A percentile compares a stretch with the other conserved stretches of the same genome.
Conservation (phyloP, 1,140 invertebrate species). For the Akabosia matsudoensis region DNA sequence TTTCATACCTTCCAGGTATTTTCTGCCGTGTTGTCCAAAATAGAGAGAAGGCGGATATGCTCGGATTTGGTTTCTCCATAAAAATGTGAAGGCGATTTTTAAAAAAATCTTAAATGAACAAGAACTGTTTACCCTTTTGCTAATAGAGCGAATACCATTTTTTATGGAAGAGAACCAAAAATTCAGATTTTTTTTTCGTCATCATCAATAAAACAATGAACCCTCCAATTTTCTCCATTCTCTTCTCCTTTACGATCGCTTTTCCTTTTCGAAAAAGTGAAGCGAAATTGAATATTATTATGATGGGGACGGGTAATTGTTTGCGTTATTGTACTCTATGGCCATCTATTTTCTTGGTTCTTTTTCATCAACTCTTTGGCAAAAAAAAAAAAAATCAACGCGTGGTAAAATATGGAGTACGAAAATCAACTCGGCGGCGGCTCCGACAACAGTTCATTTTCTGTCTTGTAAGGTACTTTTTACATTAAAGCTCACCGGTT, state of each 20-base stretch:
- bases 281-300: neutral
- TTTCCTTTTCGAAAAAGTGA: neutral
- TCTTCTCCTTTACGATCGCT: neutral
- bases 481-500: conserved; percentile 16
- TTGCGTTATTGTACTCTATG: neutral
- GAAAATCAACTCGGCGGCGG: no score
- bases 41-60: neutral
- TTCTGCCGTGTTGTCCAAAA: neutral
- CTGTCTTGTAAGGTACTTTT: neutral
- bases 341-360: neutral
- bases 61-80: neutral
- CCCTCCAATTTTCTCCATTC: neutral
- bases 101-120: neutral
- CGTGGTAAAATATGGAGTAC: neutral
- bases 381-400: no score
- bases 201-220: neutral
- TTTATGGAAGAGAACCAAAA: neutral
- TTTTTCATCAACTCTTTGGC: neutral
- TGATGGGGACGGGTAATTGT: neutral
- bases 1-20: neutral
- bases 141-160: neutral
- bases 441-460: no score
- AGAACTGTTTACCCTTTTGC: no score
- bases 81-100: neutral
- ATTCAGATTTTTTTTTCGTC: neutral